Conservation (phyloP, 2,888 invertebrate species). For the Alloscopus bannaensis region DNA sequence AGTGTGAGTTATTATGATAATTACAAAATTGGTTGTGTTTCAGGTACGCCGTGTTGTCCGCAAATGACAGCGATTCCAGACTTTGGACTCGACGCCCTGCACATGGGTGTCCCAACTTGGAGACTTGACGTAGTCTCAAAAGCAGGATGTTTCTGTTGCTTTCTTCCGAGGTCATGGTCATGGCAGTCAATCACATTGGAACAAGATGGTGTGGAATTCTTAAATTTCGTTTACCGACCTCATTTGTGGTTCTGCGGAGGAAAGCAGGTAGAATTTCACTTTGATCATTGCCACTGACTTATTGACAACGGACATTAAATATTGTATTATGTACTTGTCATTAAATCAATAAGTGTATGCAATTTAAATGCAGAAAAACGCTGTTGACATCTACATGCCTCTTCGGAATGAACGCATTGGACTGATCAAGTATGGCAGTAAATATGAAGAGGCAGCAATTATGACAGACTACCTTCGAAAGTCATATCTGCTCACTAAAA, state of each 20-base stretch:
- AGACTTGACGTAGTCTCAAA: not conserved
- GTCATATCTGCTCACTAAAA: slow-evolving; percentile 1
- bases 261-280: slow-evolving; percentile 10
- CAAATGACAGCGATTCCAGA: not conserved
- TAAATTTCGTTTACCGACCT: slow-evolving; percentile 32
- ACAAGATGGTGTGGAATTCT: not conserved
- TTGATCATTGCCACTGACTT: not conserved
- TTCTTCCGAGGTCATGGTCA: not conserved
- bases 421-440: slow-evolving; percentile 4
- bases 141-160: slow-evolving; percentile 34
- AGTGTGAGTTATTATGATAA: too few species aligned
- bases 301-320: not conserved
- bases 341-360: too few species aligned
- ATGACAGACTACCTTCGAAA: slow-evolving; percentile 7
- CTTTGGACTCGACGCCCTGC: not conserved
- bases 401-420: slow-evolving; percentile 20
- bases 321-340: not conserved
- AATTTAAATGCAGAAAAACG: not conserved
- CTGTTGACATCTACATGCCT: slow-evolving; percentile 39
- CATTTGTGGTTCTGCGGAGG: slow-evolving; percentile 7
- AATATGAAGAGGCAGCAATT: not conserved
- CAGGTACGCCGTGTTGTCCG: slow-evolving; percentile 23
- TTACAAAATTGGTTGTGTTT: too few species aligned
- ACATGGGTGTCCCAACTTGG: not conserved
- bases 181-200: slow-evolving; percentile 23